phyloP scores from a whole-genome alignment of 53 echinoderm and acorn worm species.

The Henricia sp. region DNA sequence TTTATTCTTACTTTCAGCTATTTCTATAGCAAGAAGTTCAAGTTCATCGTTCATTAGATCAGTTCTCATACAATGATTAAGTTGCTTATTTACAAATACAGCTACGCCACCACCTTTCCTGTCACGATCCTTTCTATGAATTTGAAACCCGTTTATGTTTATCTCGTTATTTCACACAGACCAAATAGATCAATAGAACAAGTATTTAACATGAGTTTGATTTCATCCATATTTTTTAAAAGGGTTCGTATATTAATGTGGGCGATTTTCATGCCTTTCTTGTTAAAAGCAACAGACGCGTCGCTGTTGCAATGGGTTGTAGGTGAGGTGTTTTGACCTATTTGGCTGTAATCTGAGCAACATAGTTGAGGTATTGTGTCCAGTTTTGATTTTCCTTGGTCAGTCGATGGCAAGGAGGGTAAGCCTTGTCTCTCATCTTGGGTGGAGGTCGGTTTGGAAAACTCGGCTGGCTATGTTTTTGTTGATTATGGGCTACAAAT shows the following conservation, averaged over 20 bases:
- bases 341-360: too few relatives aligned
- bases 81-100: background rate
- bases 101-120: background rate
- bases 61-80: background rate
- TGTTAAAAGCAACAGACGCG: too few relatives aligned
- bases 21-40: slow-evolving; percentile 2
- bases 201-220: background rate
- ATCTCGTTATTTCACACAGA: slow-evolving; percentile 12
- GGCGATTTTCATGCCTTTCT: background rate
- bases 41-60: background rate
- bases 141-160: background rate
- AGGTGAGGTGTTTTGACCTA: too few relatives aligned
- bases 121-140: background rate
- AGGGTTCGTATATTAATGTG: background rate
- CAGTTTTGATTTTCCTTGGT: too few relatives aligned
- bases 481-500: too few relatives aligned
- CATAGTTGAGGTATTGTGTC: too few relatives aligned
- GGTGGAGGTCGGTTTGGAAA: too few relatives aligned
- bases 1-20: background rate
- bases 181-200: background rate
- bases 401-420: too few relatives aligned
- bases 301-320: too few relatives aligned
- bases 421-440: too few relatives aligned
- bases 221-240: background rate
- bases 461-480: too few relatives aligned